These are phyloP conservation scores for Nestor notabilis DNA, from an alignment of 2,113 vertebrate genomes.

Conservation along the genomic window DNA sequence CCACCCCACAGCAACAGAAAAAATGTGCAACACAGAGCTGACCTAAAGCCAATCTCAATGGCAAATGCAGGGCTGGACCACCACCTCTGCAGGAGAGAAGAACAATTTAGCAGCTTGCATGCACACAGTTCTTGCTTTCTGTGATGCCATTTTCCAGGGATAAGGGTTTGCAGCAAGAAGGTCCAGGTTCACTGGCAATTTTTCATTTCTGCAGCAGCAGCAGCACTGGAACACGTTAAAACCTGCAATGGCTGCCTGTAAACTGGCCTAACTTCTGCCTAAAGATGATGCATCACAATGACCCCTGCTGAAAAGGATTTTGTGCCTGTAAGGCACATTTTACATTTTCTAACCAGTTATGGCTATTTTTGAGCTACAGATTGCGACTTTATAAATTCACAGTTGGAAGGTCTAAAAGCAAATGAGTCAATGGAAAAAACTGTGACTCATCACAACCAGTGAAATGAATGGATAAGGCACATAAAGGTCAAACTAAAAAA, in stretches of 20 bases:
- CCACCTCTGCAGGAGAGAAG: background rate
- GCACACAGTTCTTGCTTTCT: background rate
- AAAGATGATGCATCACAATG: background rate
- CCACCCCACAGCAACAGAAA: background rate
- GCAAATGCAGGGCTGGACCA: background rate
- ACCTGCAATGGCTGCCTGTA: background rate
- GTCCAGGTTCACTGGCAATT: background rate
- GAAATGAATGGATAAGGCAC: background rate
- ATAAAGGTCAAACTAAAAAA: background rate
- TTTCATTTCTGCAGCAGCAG: background rate
- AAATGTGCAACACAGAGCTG: background rate
- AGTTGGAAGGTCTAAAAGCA: background rate
- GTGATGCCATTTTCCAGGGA: background rate
- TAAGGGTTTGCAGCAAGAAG: background rate
- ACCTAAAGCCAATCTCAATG: background rate
- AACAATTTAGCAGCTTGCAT: background rate
- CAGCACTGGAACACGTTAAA: background rate
- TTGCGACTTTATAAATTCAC: background rate
- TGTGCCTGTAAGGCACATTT: background rate
- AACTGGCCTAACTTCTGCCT: background rate
- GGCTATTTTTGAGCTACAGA: background rate
- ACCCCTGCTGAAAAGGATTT: background rate
- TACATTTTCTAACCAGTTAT: background rate
- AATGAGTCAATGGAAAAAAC: background rate
- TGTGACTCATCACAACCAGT: background rate